Base-by-base conservation (phyloP, 2,888 invertebrate genomes). In the Pardosa pseudoannulata region DNA sequence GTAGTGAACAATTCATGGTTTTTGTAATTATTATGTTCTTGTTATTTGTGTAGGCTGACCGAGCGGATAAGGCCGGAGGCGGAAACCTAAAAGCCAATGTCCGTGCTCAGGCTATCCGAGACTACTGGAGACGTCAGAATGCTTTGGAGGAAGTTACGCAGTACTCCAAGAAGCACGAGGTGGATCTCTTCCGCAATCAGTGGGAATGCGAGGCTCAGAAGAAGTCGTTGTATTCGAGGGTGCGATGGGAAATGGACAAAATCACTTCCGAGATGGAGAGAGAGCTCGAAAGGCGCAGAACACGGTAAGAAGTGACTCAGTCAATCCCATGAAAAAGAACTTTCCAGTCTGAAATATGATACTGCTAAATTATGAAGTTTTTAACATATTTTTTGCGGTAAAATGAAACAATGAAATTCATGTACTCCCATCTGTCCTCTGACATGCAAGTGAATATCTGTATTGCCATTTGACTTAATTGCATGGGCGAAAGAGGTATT, bases 231-330 rank as follows among this genome's bases (percentile, higher is more conserved):
- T 73, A 68, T 41, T 67, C 50, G 27, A 67, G 73, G n/a, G 78
- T 85, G 5, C 28, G 32, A 23, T 73, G 85, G 85, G 79, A 85
- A 41, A 68, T 85, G 78, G 85, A 50, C 13, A 85, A 85, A 28
- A 23, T 73, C 16, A 36, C 23, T 0, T 65, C 32, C 0, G 41
- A 31, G 9, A 85, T 72, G 79, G 79, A 79, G 0, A 67, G 68
- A n/a, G 73, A 79, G 1, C 31, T 85, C n/a, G 79, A 79, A 0
- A 36, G 31, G 19, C 46, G 85, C 2, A 72, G 85, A n/a, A 19
- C 1, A n/a, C 1, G 70, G 70, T 39, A 41, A 56, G 36, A n/a
- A n/a, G n/a, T n/a, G n/a, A n/a, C n/a, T n/a, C n/a, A n/a, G n/a
- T n/a, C n/a, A n/a, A n/a, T n/a, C n/a, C n/a, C n/a, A n/a, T n/a